Conservation (phyloP, 2,113 vertebrate genomes). For the Rhinogobius similis region DNA sequence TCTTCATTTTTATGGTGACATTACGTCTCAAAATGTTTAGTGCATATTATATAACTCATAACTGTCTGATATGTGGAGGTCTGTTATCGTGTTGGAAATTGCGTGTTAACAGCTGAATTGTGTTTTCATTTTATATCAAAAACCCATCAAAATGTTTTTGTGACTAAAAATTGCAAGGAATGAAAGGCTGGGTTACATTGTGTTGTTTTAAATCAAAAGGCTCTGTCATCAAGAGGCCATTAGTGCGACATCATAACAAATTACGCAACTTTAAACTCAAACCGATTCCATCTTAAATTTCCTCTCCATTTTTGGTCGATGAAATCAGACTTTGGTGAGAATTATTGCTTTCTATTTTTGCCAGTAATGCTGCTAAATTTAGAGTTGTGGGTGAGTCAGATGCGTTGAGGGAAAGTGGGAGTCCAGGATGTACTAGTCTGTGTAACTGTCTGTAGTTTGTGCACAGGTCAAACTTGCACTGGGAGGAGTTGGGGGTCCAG, state of each 20-base stretch:
- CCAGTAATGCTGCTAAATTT: slow-evolving; percentile 53
- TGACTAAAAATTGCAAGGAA: neutral
- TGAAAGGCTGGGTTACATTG: neutral
- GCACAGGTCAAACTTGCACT: slow-evolving; percentile 16
- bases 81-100: no score
- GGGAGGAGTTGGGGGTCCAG: neutral
- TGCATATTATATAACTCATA: neutral
- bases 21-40: neutral
- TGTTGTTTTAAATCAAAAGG: neutral
- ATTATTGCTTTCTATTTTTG: slow-evolving; percentile 58
- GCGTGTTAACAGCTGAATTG: neutral
- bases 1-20: neutral
- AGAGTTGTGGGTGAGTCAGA: slow-evolving; percentile 56
- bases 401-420: slow-evolving; percentile 22
- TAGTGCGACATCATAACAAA: slow-evolving; percentile 4
- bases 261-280: slow-evolving; percentile 1
- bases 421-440: slow-evolving; percentile 8
- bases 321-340: slow-evolving; percentile 27
- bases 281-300: neutral
- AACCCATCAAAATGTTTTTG: neutral
- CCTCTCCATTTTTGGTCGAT: slow-evolving; percentile 45
- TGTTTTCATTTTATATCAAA: slow-evolving; percentile 2
- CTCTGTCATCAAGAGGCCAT: neutral
- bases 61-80: no score
- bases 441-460: slow-evolving; percentile 4